Evolutionary conservation across 2,113 vertebrate species (phyloP).

Genomic region (Hemiprocne comata): DNA sequence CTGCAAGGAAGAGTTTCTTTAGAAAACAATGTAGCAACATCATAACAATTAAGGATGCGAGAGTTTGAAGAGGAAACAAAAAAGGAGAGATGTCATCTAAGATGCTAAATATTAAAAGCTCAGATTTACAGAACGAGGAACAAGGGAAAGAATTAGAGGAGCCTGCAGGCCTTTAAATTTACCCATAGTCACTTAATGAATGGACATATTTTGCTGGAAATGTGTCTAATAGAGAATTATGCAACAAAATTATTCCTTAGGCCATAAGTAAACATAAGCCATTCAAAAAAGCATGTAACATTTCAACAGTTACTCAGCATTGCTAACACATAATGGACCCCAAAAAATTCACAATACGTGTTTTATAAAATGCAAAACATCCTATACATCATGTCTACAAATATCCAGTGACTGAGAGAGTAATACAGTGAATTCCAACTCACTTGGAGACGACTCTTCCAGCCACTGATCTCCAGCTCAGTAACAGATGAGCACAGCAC

Average conservation of each 20-base stretch:
- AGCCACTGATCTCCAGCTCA: background rate
- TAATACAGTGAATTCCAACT: background rate
- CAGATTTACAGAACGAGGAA: background rate
- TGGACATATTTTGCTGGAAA: background rate
- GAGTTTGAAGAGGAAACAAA: background rate
- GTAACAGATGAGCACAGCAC: accelerated
- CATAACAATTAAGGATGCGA: background rate
- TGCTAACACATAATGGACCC: background rate
- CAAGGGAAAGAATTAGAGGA: background rate
- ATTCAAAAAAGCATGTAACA: background rate
- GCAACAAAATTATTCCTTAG: background rate
- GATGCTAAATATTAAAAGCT: background rate
- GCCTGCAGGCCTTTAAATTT: background rate
- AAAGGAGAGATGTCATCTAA: background rate
- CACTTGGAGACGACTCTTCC: background rate
- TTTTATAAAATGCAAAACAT: background rate
- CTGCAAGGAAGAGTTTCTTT: background rate
- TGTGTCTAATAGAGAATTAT: background rate
- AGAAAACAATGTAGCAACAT: background rate
- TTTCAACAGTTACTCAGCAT: background rate
- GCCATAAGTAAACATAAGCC: background rate
- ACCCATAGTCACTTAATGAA: background rate
- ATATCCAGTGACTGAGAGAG: background rate
- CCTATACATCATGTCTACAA: background rate
- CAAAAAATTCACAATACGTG: background rate